Percentiles rank a stretch among this genome's conserved stretches.
Conservation (phyloP, 2,797 vertebrate species). For the Florisuga fusca region DNA sequence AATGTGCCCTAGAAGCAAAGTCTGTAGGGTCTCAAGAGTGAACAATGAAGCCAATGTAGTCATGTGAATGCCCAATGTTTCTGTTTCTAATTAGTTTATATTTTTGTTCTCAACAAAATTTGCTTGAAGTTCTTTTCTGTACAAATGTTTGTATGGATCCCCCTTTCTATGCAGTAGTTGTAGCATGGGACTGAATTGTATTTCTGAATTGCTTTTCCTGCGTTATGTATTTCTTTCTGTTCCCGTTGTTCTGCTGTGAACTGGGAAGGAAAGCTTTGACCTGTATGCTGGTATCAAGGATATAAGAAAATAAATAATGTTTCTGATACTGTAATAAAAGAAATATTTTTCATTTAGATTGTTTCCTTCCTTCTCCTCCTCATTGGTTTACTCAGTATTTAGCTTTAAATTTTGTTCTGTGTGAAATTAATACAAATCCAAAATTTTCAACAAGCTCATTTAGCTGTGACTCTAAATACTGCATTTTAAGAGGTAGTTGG, state of each 20-base stretch:
- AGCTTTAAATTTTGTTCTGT: not conserved
- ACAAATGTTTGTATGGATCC: not conserved
- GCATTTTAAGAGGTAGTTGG: not conserved
- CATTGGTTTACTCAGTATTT: not conserved
- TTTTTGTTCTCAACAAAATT: conserved; percentile 11
- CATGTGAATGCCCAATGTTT: not conserved
- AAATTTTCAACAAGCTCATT: not conserved
- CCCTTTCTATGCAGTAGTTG: not conserved
- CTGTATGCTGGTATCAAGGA: not conserved
- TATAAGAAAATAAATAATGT: not conserved
- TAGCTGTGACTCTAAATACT: not conserved
- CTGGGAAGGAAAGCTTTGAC: not conserved
- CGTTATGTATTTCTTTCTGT: not conserved
- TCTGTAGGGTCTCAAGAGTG: not conserved
- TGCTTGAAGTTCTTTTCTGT: conserved; percentile 11
- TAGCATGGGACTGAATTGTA: not conserved
- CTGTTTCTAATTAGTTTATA: conserved; percentile 56
- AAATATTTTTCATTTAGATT: not conserved
- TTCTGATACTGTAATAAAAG: not conserved
- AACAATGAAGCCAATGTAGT: not conserved
- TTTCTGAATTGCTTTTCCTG: conserved; percentile 1
- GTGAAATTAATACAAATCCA: not conserved
- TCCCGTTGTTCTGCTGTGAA: not conserved
- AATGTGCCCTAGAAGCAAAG: conserved; percentile 4
- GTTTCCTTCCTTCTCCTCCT: not conserved